Evolutionary conservation across 1,140 invertebrate species (phyloP), one percentile per base, ranked within the genome.

Genomic region (Temnothorax curvispinosus): DNA sequence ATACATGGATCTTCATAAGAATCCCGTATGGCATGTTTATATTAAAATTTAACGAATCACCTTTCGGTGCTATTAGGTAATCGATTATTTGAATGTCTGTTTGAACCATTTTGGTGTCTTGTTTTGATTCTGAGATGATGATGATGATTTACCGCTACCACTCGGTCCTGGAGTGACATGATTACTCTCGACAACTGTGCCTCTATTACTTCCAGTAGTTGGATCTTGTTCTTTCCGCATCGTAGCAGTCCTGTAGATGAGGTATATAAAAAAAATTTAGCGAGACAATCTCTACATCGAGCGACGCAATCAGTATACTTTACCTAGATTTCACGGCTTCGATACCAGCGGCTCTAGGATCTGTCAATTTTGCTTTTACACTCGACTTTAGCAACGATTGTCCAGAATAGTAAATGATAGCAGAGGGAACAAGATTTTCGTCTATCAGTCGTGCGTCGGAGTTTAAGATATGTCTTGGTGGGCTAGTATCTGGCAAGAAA

Each of bases 401-500:
- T 93, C 94, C 89, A 88, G 95, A 72, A 93, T 98, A 98, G 94
- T 98, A 97, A 90, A 98, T 93, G 44, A 97, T 95, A 44, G 97
- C 97, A 89, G 97, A 97, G 41, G 98, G 98, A 18, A 98, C 97
- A 93, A 97, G 96, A 92, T 96, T 96, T 54, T 96, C 95, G 92
- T 97, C 97, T 56, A 97, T 91, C 62, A 98, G 94, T 52, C 96
- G 96, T 85, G 94, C 95, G 47, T 96, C 93, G 27, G 96, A 92
- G 62, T 96, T 93, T 32, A 98, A 93, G 67, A 96, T 95, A 88
- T 95, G 96, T 94, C 97, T 98, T 44, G 98, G 97, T 18, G 98
- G 98, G 35, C 97, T 96, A 69, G 96, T 97, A 95, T 97, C 97
- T 98, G 88, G 94, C 95, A 92, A 91, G 32, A 62, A 41, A 47